phyloP scores from a whole-genome alignment of 2,888 invertebrate genomes.

The Agrotis exclamationis region DNA sequence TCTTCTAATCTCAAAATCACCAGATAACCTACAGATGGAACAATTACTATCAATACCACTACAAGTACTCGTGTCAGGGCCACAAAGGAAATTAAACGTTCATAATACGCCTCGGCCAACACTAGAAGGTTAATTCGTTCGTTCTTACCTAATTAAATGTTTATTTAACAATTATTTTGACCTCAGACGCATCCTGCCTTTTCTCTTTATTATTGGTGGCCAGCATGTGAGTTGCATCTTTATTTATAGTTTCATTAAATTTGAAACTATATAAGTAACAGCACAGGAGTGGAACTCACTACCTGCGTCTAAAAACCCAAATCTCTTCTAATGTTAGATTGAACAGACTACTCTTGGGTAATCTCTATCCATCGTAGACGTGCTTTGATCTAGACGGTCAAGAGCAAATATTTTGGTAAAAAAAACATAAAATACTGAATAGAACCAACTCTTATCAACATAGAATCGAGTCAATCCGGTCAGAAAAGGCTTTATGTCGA shows the following conservation, averaged over 20 bases:
- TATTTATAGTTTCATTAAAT: neutral
- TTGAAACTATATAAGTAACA: neutral
- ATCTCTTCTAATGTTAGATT: no score
- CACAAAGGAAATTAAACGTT: slow-evolving; percentile 58
- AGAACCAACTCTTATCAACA: no score
- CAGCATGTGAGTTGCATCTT: neutral
- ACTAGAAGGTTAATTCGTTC: slow-evolving; percentile 62
- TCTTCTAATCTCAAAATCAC: slow-evolving; percentile 23
- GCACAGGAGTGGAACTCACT: no score
- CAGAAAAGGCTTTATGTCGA: no score
- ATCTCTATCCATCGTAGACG: no score
- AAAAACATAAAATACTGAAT: no score
- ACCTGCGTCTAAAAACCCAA: no score
- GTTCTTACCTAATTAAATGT: slow-evolving; percentile 55
- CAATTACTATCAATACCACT: slow-evolving; percentile 39
- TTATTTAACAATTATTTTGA: slow-evolving; percentile 54
- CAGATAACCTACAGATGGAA: slow-evolving; percentile 28
- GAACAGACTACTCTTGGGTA: no score
- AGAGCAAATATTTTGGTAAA: no score
- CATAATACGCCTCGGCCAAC: slow-evolving; percentile 14
- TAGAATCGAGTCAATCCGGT: no score
- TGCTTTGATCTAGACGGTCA: no score
- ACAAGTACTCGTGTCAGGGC: slow-evolving; percentile 58
- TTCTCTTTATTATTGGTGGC: slow-evolving; percentile 53
- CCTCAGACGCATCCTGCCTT: slow-evolving; percentile 71